Percentiles rank a stretch among this genome's conserved stretches.
Conservation (phyloP, 2,797 vertebrate genomes). For the Peromyscus eremicus region DNA sequence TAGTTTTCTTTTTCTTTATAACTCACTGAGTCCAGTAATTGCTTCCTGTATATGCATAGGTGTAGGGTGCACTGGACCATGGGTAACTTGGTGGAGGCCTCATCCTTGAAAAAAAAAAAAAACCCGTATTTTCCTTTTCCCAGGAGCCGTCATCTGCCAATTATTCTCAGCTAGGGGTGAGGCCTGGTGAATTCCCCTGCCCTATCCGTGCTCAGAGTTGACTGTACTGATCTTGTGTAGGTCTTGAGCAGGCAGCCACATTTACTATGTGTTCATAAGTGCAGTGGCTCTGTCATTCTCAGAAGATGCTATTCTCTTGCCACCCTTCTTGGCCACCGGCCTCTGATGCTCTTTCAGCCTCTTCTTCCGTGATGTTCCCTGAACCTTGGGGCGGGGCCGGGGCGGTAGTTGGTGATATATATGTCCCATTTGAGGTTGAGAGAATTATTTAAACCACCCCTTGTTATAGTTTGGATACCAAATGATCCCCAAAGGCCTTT, state of each 20-base stretch:
- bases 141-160: not conserved
- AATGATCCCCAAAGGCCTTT: not conserved
- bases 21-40: not conserved
- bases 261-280: not conserved
- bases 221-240: not conserved
- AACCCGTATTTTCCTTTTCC: not conserved
- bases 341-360: not conserved
- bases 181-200: not conserved
- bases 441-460: constrained; percentile 12
- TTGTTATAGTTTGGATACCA: not conserved
- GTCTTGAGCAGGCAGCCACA: not conserved
- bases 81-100: not conserved
- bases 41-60: not conserved
- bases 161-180: not conserved
- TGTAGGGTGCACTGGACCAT: not conserved
- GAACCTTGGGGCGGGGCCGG: not conserved
- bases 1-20: not conserved
- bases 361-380: not conserved
- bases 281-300: too few species aligned
- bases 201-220: not conserved
- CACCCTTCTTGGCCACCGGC: not conserved
- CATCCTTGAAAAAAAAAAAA: not conserved
- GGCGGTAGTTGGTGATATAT: not conserved
- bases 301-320: not conserved
- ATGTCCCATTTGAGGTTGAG: not conserved